Conservation (phyloP, 2,888 invertebrate species). For the Drosophila prostipennis region DNA sequence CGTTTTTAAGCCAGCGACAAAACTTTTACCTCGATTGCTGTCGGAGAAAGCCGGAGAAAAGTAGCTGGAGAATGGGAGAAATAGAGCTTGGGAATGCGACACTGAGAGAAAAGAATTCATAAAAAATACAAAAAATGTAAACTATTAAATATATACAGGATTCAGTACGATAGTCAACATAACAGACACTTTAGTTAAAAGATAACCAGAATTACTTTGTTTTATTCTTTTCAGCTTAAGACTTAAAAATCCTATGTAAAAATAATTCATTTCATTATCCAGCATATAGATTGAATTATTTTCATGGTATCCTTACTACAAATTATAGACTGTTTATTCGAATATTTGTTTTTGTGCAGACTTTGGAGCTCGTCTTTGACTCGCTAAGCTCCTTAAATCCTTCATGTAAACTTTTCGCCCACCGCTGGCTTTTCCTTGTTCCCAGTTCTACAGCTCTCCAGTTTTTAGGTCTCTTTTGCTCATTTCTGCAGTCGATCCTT, state of each 20-base stretch:
- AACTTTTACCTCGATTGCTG: constrained; percentile 65
- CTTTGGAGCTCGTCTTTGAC: constrained; percentile 52
- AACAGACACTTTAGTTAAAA: too few species aligned
- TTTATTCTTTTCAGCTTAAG: too few species aligned
- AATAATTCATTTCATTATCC: too few species aligned
- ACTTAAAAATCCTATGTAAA: too few species aligned
- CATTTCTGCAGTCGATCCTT: constrained; percentile 62
- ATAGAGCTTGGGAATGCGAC: constrained; percentile 2
- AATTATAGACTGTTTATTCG: too few species aligned
- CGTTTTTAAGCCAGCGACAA: constrained; percentile 74
- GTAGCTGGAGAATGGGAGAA: constrained; percentile 9
- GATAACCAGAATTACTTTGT: too few species aligned
- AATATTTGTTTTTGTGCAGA: constrained; percentile 5
- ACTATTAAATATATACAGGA: too few species aligned
- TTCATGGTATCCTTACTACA: too few species aligned
- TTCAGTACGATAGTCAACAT: too few species aligned
- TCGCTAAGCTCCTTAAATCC: constrained; percentile 79
- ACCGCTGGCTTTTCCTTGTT: constrained; percentile 13
- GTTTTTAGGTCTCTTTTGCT: constrained; percentile 4
- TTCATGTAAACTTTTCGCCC: constrained; percentile 73
- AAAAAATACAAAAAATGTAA: neutral
- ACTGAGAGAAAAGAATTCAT: constrained; percentile 12
- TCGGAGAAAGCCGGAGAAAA: constrained; percentile 13
- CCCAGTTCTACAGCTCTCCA: constrained; percentile 3
- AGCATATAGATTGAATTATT: too few species aligned